Conservation (phyloP, 2,888 invertebrate genomes). For the Polyommatus icarus region DNA sequence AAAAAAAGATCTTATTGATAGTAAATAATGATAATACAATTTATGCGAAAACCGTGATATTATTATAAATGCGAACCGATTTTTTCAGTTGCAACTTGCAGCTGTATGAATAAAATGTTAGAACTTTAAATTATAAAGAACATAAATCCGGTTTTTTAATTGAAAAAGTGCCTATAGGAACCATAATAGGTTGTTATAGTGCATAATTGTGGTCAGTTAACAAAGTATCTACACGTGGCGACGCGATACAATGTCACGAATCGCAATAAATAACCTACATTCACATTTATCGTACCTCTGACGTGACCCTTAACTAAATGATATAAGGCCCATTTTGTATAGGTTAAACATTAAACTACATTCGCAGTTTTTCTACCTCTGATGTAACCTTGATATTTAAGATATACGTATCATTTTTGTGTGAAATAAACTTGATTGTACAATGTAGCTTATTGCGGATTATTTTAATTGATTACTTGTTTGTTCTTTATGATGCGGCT, state of each 20-base stretch:
- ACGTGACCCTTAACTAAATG: not conserved
- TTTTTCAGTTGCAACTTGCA: too few relatives aligned
- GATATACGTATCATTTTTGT: not conserved
- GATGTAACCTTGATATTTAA: too few relatives aligned
- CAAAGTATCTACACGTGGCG: not conserved
- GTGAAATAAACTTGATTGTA: not conserved
- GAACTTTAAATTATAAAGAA: too few relatives aligned
- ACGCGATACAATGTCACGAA: not conserved
- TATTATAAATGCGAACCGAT: too few relatives aligned
- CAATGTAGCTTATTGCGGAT: not conserved
- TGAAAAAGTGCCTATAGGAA: not conserved
- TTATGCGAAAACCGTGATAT: too few relatives aligned
- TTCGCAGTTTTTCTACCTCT: too few relatives aligned
- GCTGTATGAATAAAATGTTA: too few relatives aligned
- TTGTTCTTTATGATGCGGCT: not conserved
- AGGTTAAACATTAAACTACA: too few relatives aligned
- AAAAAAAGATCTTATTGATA: too few relatives aligned
- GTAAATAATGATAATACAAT: too few relatives aligned
- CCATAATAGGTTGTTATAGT: not conserved
- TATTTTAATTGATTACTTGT: not conserved
- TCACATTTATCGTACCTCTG: not conserved
- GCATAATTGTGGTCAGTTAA: not conserved
- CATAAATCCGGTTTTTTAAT: too few relatives aligned
- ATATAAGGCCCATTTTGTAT: not conserved
- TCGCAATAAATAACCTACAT: not conserved